A percentile compares a stretch with the other conserved stretches of the same genome.
Conservation (phyloP, 2,888 invertebrate genomes). For the Ennomos quercinarius region DNA sequence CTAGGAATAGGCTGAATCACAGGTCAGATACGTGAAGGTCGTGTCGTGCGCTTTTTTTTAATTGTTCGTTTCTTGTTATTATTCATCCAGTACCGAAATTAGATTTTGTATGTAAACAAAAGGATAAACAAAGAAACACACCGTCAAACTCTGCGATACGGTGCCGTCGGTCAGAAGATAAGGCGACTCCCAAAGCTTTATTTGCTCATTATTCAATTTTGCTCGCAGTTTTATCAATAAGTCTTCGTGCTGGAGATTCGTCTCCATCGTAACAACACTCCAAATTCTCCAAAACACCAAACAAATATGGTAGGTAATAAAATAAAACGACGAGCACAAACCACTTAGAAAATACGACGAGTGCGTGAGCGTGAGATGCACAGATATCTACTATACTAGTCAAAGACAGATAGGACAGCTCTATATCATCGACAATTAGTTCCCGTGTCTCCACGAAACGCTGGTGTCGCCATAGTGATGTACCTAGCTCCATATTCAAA, state of each 20-base stretch:
- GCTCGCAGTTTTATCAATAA: conserved; percentile 87
- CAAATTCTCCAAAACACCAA: too few species aligned
- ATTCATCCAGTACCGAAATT: not conserved
- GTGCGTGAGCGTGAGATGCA: too few species aligned
- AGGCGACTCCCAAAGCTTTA: conserved; percentile 92
- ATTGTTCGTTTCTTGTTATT: conserved; percentile 6
- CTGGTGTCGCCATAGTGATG: too few species aligned
- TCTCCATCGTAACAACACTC: conserved; percentile 55
- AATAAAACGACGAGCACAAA: conserved; percentile 1
- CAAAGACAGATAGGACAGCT: too few species aligned
- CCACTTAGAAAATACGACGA: too few species aligned
- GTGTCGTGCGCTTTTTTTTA: not conserved
- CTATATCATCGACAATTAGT: too few species aligned
- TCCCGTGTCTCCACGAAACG: too few species aligned
- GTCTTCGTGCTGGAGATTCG: conserved; percentile 84
- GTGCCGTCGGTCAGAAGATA: conserved; percentile 77
- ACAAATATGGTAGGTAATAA: too few species aligned
- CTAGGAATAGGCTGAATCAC: not conserved
- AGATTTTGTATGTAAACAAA: conserved; percentile 31
- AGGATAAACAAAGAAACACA: conserved; percentile 46
- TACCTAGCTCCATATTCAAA: too few species aligned
- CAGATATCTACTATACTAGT: too few species aligned
- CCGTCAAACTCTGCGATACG: conserved; percentile 79
- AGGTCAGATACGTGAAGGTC: not conserved
- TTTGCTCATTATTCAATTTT: conserved; percentile 87